phyloP scores from a whole-genome alignment of 2,113 vertebrate species.

The Zootoca vivipara region DNA sequence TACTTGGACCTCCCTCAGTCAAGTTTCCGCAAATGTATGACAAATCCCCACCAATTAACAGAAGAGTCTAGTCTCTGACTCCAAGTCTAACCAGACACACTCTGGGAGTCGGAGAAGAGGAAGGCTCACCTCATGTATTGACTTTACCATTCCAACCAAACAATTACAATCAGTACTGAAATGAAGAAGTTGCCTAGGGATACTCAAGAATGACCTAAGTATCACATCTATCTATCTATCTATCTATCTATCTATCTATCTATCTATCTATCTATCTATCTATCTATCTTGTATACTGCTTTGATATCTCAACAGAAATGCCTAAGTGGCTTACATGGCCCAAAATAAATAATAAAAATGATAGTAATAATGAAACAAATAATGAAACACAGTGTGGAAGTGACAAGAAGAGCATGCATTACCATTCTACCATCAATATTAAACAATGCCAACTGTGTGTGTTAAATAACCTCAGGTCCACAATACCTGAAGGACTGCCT shows the following conservation, averaged over 20 bases:
- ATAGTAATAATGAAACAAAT: no score
- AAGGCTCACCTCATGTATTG: background rate
- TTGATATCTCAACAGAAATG: background rate
- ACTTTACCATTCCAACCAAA: background rate
- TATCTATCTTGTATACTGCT: background rate
- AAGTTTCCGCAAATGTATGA: background rate
- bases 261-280: no score
- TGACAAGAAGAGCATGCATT: no score
- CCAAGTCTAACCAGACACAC: background rate
- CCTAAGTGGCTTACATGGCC: no score
- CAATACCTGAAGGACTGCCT: no score
- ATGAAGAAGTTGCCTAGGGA: background rate
- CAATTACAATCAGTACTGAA: background rate
- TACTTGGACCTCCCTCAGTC: background rate
- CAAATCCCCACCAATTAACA: background rate
- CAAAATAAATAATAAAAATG: no score
- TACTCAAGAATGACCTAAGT: background rate
- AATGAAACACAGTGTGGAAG: no score
- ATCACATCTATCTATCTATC: no score
- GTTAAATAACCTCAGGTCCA: no score
- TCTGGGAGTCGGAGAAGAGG: background rate
- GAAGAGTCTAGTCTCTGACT: background rate
- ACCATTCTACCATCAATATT: no score
- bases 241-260: no score
- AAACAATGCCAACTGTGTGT: no score